Conservation (phyloP, 1,140 invertebrate species). For the Tribolium madens region DNA sequence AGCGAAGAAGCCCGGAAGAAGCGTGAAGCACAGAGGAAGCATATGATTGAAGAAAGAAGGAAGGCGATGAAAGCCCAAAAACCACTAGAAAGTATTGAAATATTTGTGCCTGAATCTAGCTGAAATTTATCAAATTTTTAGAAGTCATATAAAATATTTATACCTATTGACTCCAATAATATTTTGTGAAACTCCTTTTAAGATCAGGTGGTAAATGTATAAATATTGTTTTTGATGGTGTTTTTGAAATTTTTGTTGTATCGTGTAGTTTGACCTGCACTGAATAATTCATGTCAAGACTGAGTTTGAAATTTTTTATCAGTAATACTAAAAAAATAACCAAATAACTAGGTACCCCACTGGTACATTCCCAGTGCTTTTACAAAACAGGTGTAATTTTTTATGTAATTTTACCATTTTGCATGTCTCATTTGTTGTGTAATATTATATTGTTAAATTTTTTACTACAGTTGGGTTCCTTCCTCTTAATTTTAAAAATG, state of each 20-base stretch:
- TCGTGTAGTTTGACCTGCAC: conserved; percentile 16
- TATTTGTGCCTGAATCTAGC: conserved; percentile 72
- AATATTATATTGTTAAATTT: background rate
- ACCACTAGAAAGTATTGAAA: conserved; percentile 69
- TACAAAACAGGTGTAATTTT: conserved; percentile 15
- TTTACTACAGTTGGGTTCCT: background rate
- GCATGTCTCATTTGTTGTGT: background rate
- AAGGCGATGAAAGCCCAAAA: conserved; percentile 73
- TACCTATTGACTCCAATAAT: conserved; percentile 12
- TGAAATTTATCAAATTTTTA: conserved; percentile 56
- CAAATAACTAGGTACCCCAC: conserved; percentile 48
- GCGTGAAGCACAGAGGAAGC: conserved; percentile 83
- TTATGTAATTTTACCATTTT: conserved; percentile 9
- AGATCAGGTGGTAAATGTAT: background rate
- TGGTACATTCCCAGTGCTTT: conserved; percentile 60
- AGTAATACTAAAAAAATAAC: conserved; percentile 27
- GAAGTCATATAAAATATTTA: conserved; percentile 22
- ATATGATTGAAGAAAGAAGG: conserved; percentile 82
- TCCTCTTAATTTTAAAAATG: background rate
- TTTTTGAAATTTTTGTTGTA: background rate
- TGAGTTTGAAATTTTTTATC: conserved; percentile 48
- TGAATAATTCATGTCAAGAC: conserved; percentile 43
- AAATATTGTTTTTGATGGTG: background rate
- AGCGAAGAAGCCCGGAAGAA: conserved; percentile 71
- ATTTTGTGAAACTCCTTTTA: conserved; percentile 33